Evolutionary conservation across 2,113 vertebrate genomes (phyloP).

Genomic region (Pluvianellus socialis): DNA sequence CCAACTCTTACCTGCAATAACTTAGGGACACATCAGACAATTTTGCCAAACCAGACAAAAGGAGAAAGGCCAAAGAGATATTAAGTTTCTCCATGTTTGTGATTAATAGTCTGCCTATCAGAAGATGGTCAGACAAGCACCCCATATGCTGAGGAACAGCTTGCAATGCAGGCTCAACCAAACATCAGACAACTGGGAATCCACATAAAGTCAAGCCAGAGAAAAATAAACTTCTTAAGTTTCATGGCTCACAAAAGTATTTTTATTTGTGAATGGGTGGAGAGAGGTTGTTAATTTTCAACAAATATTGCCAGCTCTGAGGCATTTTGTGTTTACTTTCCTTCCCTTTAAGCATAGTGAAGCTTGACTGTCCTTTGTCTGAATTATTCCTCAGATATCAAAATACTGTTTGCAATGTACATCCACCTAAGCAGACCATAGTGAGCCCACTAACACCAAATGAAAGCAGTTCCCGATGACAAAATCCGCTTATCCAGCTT

Average conservation of each 20-base stretch:
- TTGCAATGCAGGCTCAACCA: background rate
- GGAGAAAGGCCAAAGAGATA: slow-evolving; percentile 26
- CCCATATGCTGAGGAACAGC: slow-evolving; percentile 2
- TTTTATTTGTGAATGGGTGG: slow-evolving; percentile 1
- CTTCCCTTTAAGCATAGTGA: background rate
- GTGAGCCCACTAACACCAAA: background rate
- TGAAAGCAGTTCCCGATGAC: background rate
- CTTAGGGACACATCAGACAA: background rate
- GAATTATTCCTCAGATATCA: background rate
- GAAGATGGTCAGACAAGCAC: background rate
- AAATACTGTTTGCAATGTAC: background rate
- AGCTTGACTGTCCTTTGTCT: background rate
- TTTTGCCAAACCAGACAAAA: background rate
- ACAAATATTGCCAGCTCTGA: background rate
- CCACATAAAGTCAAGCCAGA: slow-evolving; percentile 4
- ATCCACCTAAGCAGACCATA: background rate
- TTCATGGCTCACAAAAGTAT: slow-evolving; percentile 12
- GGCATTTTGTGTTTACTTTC: background rate
- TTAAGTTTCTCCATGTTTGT: background rate
- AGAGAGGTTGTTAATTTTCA: slow-evolving; percentile 4
- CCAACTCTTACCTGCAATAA: background rate
- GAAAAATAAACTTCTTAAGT: slow-evolving; percentile 32
- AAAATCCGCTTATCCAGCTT: background rate
- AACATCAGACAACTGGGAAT: slow-evolving; percentile 10
- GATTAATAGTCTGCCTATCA: background rate